Evolutionary conservation across 2,113 vertebrate species (phyloP), one percentile per base, ranked within the genome.

Genomic region (Dromiciops gliroides): DNA sequence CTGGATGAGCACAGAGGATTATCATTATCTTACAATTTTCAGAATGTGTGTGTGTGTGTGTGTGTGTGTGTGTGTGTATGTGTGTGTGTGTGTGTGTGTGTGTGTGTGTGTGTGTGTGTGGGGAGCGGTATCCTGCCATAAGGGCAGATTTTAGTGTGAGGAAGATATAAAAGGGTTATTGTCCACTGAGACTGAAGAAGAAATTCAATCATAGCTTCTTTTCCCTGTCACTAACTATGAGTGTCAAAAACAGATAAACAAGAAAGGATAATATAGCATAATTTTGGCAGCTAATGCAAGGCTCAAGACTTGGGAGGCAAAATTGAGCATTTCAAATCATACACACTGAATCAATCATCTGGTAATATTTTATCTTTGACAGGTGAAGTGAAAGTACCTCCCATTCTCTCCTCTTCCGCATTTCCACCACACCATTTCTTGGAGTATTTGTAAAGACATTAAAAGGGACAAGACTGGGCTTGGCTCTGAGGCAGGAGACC

Each of bases 241-340:
- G n/a, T 50, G 91, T 56, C 89, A 51, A 49, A 52, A 89, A 7
- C 0, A 3, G 11, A 52, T 67, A 48, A 51, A 12, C 0, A 0
- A 51, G 0, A 90, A 94, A 95, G 52, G 44, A 56, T 1, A 91
- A 50, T 44, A 47, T 0, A 0, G 12, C 25, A 3, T 51, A 83
- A 94, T 90, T 92, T 8, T 94, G 19, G 12, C 0, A 60, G 22
- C 14, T 50, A 53, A 31, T 93, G 95, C 48, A 75, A 96, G 83
- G 48, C 37, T 91, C 44, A 92, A 92, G 94, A 90, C 6, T 94
- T 48, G 0, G 89, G n/a, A 88, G 50, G 28, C 24, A 1, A 90
- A 52, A 49, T 44, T 28, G 0, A 93, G 49, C 94, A 91, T 93
- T 96, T 92, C 52, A 67, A 75, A 22, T 95, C 90, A 52, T 47